Evolutionary conservation across 1,140 invertebrate genomes (phyloP).

Genomic region (Ceratitis capitata): DNA sequence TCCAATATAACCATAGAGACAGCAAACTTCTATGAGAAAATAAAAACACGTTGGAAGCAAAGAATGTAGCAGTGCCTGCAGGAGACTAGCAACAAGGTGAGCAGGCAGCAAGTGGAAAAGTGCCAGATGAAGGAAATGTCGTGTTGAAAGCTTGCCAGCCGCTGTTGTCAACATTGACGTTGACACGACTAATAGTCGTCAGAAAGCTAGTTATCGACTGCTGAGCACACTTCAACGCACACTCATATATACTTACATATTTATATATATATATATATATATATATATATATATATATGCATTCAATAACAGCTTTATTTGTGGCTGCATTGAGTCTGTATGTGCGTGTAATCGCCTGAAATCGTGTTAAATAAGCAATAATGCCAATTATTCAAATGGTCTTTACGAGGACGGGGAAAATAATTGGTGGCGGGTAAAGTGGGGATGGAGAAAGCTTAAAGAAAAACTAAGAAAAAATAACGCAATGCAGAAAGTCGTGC

Average conservation of each 20-base stretch:
- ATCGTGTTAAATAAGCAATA: constrained; percentile 20
- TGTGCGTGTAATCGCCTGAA: background rate
- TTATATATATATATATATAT: no score
- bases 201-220: constrained; percentile 15
- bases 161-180: constrained; percentile 24
- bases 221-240: background rate
- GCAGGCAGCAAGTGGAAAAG: no score
- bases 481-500: background rate
- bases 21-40: background rate
- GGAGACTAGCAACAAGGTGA: background rate
- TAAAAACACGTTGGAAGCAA: no score
- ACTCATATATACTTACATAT: background rate
- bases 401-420: background rate
- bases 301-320: background rate
- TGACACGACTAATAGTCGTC: constrained; percentile 26
- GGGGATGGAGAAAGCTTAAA: background rate
- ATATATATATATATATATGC: background rate
- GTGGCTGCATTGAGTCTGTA: background rate
- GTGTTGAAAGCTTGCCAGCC: constrained; percentile 17
- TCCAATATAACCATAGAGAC: background rate
- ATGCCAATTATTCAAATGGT: constrained; percentile 6
- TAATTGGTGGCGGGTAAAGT: background rate
- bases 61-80: no score
- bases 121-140: background rate
- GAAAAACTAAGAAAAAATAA: background rate